Percentiles rank a stretch among this genome's conserved stretches.
phyloP scores from a whole-genome alignment of 2,113 vertebrate species.

The Toxotes jaculatrix region DNA sequence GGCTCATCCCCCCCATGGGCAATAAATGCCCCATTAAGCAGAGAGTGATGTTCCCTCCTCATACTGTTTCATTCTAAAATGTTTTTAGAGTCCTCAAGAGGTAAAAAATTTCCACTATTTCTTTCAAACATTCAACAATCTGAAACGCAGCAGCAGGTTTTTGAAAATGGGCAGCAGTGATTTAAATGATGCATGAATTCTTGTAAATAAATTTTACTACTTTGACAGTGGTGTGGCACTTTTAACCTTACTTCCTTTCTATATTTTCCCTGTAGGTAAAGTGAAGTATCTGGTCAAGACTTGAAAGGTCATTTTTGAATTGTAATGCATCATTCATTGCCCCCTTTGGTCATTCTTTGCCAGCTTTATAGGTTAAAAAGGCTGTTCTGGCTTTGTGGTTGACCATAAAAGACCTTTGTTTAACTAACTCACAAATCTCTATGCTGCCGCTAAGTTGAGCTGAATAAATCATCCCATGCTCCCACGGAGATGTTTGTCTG shows the following conservation, averaged over 20 bases:
- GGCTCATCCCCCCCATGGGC: not conserved
- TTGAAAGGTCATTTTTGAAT: constrained; percentile 63
- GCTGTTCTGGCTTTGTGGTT: constrained; percentile 58
- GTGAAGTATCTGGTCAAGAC: constrained; percentile 16
- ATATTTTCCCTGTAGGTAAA: constrained; percentile 5
- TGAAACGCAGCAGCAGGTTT: not conserved
- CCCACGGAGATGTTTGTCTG: constrained; percentile 64
- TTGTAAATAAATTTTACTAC: not conserved
- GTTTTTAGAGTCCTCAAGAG: not conserved
- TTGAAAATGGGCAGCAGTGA: not conserved
- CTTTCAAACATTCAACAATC: not conserved
- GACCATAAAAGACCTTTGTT: constrained; percentile 67
- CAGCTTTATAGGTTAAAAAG: constrained; percentile 65
- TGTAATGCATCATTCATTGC: constrained; percentile 49
- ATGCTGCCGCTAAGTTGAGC: constrained; percentile 50
- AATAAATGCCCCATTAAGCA: not conserved
- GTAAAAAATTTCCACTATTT: not conserved
- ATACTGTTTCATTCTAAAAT: not conserved
- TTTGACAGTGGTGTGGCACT: not conserved
- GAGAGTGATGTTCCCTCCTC: not conserved
- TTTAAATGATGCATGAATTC: not conserved
- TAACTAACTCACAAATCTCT: constrained; percentile 68
- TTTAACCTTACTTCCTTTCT: not conserved
- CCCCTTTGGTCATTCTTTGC: constrained; percentile 28
- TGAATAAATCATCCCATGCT: constrained; percentile 74